phyloP scores from a whole-genome alignment of 35 echinoderm and acorn worm genomes.

The Ophiothrix spiculata region DNA sequence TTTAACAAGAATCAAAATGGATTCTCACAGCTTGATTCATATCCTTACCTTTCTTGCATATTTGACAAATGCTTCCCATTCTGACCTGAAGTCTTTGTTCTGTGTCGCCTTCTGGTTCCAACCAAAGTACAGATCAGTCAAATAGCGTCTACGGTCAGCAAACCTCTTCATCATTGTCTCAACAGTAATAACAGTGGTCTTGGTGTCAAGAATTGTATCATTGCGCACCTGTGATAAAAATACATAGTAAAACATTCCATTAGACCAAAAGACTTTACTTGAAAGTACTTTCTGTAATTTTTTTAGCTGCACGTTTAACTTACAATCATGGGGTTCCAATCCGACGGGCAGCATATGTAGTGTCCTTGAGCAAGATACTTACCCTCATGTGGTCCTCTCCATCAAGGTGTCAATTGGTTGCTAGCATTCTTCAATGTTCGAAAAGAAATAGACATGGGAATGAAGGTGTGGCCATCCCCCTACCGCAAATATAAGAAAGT shows the following conservation, averaged over 20 bases:
- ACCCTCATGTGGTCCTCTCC: too few species aligned
- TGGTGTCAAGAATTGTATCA: conserved; percentile 72
- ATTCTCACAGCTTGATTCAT: too few species aligned
- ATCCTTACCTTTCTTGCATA: conserved; percentile 94
- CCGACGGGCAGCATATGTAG: too few species aligned
- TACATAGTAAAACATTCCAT: neutral
- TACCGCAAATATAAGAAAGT: too few species aligned
- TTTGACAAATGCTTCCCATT: conserved; percentile 92
- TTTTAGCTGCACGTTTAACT: too few species aligned
- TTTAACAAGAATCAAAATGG: too few species aligned
- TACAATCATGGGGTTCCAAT: too few species aligned
- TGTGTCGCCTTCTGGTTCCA: conserved; percentile 46
- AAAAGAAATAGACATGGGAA: too few species aligned
- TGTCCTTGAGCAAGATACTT: too few species aligned
- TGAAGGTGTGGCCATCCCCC: too few species aligned
- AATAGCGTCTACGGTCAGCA: conserved; percentile 51
- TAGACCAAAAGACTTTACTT: neutral
- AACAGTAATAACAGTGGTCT: conserved; percentile 57
- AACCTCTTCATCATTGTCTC: conserved; percentile 59
- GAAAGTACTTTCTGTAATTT: neutral
- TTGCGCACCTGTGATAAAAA: conserved; percentile 60
- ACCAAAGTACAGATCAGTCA: conserved; percentile 65
- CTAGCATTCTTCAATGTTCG: too few species aligned
- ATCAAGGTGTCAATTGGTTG: too few species aligned
- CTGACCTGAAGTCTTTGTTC: conserved; percentile 62